Base-by-base conservation (phyloP, 1,140 invertebrate genomes). In the Carposina sasakii region DNA sequence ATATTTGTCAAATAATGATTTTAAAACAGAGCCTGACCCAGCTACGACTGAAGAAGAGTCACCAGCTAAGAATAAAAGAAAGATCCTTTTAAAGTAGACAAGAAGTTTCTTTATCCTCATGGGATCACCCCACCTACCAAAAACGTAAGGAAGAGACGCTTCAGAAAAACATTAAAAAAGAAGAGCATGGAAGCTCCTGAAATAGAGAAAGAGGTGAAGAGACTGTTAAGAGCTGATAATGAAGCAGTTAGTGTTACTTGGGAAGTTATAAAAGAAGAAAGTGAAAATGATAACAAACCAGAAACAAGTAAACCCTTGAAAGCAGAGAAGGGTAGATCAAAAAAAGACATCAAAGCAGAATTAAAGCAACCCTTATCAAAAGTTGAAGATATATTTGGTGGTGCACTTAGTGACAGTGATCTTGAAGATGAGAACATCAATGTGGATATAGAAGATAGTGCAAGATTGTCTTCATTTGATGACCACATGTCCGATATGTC, bases 111-210 rank as follows among this genome's bases (percentile, higher is more conserved):
- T 3, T 97, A 90, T 89, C 95, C 95, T 2, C 97, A 99, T 86
- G 97, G 97, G 28, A 88, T 99, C 15, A 97, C 96, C 3, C 95
- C 96, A 1, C 96, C 97, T 2, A 87, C 96, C 16, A 99, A 99
- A 85, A 99, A 99, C 87, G 96, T 98, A 0, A 87, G 96, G 12
- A 95, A 94, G 61, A 87, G 96, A 56, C 88, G 98, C 57, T 99
- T 99, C 69, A 88, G 97, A 34, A 98, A 98, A 87, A 98, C 96
- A 0, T 84, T 99, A n/a, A 96, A 96, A 69, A 98, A 99, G 82
- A 99, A 98, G 63, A 96, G 96, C 84, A 93, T 97, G 1, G 98
- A 99, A 85, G 95, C 96, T 37, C 96, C 96, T 1, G 97, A 99
- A 86, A 97, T 99, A 60, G 98, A 99, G 75, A 99, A 98, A 79